These are phyloP conservation scores for Cantharis flavilabris DNA, from an alignment of 2,888 invertebrate species.

Conservation along the genomic window DNA sequence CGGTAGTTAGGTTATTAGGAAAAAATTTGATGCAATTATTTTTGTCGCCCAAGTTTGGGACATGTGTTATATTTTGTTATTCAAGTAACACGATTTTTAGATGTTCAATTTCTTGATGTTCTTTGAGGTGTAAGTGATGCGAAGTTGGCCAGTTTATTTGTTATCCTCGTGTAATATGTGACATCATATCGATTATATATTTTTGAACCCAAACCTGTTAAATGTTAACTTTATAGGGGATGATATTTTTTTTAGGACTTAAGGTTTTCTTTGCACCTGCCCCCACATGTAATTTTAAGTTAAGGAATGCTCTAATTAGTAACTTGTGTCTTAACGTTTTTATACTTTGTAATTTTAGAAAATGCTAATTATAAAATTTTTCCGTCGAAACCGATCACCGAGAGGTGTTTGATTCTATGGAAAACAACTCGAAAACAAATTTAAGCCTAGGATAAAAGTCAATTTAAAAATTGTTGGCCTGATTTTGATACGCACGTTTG, in stretches of 20 bases:
- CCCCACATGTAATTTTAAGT: neutral
- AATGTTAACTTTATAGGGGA: neutral
- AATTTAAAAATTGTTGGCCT: neutral
- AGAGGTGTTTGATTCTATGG: neutral
- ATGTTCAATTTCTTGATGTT: neutral
- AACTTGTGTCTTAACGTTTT: neutral
- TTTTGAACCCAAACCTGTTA: neutral
- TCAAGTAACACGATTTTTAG: neutral
- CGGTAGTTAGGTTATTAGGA: neutral
- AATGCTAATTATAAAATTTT: neutral
- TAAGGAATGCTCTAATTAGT: neutral
- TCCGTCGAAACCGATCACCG: neutral
- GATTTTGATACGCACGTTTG: neutral
- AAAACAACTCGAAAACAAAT: neutral
- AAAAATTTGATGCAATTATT: neutral
- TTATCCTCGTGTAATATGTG: neutral
- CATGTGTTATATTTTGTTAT: neutral
- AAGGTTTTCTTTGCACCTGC: neutral
- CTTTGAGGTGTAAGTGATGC: neutral
- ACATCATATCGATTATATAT: neutral
- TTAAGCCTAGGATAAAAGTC: neutral
- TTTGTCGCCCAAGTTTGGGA: neutral
- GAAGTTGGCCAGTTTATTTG: neutral
- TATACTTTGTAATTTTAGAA: neutral
- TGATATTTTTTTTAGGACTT: neutral